Conservation (phyloP, 1,140 invertebrate genomes). For the Asobara japonica region DNA sequence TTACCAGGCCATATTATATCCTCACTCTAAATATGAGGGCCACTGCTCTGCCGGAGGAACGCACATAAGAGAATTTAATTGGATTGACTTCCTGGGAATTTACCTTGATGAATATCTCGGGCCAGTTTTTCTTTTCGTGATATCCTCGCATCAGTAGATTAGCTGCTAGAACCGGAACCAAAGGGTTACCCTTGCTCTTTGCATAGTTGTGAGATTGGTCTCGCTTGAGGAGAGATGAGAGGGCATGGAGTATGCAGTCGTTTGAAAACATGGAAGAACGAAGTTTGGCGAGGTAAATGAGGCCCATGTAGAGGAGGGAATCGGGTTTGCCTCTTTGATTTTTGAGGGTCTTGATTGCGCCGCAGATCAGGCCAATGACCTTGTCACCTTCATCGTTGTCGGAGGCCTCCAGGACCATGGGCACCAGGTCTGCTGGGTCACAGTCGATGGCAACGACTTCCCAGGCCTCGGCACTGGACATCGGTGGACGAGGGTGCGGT, state of each 20-base stretch:
- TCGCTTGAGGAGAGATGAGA: conserved; percentile 84
- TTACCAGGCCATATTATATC: too few relatives aligned
- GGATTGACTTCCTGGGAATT: too few relatives aligned
- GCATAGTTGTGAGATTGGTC: conserved; percentile 77
- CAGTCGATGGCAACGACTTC: conserved; percentile 70
- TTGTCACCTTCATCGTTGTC: conserved; percentile 73
- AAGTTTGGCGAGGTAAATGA: conserved; percentile 85
- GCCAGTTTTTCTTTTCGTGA: conserved; percentile 80
- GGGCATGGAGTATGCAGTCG: conserved; percentile 81
- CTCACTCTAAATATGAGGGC: too few relatives aligned
- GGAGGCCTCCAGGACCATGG: conserved; percentile 68
- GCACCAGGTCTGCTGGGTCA: conserved; percentile 71
- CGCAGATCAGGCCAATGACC: conserved; percentile 70
- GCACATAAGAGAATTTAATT: too few relatives aligned
- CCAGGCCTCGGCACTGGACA: conserved; percentile 68
- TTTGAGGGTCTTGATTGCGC: conserved; percentile 75
- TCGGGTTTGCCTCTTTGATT: conserved; percentile 83
- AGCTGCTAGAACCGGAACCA: conserved; percentile 85
- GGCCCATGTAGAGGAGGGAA: conserved; percentile 76
- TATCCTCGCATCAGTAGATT: conserved; percentile 87
- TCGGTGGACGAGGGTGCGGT: conserved; percentile 51
- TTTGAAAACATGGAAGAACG: conserved; percentile 81
- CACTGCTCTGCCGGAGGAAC: too few relatives aligned
- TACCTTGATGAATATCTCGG: conserved; percentile 80
- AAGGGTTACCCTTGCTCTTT: conserved; percentile 80